Base-by-base conservation (phyloP, 2,888 invertebrate genomes). In the Aporophyla nigra region DNA sequence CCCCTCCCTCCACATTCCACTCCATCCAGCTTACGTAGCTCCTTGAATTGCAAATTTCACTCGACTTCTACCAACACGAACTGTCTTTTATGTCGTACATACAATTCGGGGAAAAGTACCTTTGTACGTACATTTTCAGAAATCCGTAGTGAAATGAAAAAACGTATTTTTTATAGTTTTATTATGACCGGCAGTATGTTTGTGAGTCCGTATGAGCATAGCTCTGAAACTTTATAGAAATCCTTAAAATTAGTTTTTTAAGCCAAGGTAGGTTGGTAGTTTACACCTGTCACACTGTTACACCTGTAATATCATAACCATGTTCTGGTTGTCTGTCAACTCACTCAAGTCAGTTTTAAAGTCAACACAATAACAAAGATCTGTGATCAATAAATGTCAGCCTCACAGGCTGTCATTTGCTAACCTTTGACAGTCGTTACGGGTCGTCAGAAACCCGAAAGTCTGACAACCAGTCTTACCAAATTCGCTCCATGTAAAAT, bases 1-100 rank as follows among this genome's bases (percentile, higher is more conserved):
- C 21, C 80, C 43, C n/a, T n/a, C n/a, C 24, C n/a, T 56, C 49
- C 33, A 59, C 86, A 86, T 87, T 85, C 84, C 70, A 76, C 83
- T 85, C 68, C 67, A 87, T 84, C 66, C 77, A 74, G 87, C 83
- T 84, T 85, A 84, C 83, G 78, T 84, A 73, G 88, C 90, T 92
- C 82, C 90, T 92, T 93, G 94, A 93, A 93, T 94, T 94, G 93
- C 92, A 93, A 94, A 93, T 94, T 91, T 88, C 77, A 87, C 84
- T 86, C 85, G 87, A 84, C 84, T 85, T 85, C 87, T 83, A 80
- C 85, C 82, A 86, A 87, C 84, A 86, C 69, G 79, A 81, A 80
- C 84, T 79, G 88, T 85, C 88, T 88, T 86, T 88, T 88, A 79
- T 76, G 73, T 74, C 70, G 56, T 73, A 83, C 46, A 71, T 72